These are phyloP conservation scores for rabbit (Oryctolagus cuniculus) DNA, from an alignment of 2,113 vertebrate species.

Conservation along the genomic window DNA sequence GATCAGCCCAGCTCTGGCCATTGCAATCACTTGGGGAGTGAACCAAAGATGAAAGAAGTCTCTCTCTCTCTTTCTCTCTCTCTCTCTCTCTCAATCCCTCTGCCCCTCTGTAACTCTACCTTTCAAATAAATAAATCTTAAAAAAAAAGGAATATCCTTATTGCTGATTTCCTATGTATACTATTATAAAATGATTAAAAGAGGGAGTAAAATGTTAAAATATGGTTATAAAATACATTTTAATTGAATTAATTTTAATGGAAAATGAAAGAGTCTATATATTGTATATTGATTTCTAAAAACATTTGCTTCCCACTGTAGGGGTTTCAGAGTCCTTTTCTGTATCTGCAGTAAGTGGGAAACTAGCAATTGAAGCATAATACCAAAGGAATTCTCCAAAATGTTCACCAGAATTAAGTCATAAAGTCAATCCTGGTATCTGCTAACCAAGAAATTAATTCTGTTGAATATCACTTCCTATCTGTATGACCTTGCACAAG, in stretches of 20 bases:
- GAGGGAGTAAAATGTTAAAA: neutral
- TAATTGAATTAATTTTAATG: conserved; percentile 15
- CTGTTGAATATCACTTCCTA: neutral
- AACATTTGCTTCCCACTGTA: neutral
- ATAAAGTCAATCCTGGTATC: conserved; percentile 9
- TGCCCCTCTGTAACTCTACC: too few relatives aligned
- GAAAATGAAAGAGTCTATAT: neutral
- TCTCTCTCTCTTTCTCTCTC: too few relatives aligned
- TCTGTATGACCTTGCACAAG: neutral
- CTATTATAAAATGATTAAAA: conserved; percentile 50
- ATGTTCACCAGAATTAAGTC: neutral
- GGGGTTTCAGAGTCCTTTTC: neutral
- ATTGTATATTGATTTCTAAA: conserved; percentile 5
- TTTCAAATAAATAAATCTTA: too few relatives aligned
- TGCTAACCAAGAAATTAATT: conserved; percentile 44
- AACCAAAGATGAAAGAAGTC: too few relatives aligned
- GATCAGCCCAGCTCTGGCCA: too few relatives aligned
- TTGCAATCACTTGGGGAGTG: too few relatives aligned
- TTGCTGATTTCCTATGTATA: neutral
- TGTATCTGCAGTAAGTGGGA: neutral
- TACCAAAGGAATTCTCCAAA: neutral
- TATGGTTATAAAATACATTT: neutral
- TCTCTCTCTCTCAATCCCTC: too few relatives aligned
- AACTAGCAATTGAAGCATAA: neutral
- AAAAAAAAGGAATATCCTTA: neutral